These are phyloP conservation scores for Achlya flavicornis DNA, from an alignment of 2,888 invertebrate genomes.

Conservation along the genomic window DNA sequence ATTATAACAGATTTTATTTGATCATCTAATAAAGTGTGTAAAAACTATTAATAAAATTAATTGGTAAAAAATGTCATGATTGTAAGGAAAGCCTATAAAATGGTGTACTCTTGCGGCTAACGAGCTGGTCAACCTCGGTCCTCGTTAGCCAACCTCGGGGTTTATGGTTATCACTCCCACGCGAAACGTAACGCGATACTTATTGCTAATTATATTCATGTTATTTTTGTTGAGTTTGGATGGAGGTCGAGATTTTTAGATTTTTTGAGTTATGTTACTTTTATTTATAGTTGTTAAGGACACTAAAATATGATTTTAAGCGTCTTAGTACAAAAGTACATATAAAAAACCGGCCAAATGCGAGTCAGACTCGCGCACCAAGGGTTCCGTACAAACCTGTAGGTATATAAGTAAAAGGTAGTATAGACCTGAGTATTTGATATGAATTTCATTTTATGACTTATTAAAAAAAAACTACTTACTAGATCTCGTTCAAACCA, in stretches of 20 bases:
- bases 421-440: no score
- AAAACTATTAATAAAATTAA: not conserved
- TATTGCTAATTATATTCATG: not conserved
- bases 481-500: no score
- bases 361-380: no score
- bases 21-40: no score
- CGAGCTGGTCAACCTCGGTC: not conserved
- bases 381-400: no score
- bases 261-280: not conserved
- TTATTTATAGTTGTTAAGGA: not conserved
- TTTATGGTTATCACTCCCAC: conserved; percentile 23
- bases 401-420: no score
- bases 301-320: no score
- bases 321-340: no score
- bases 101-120: not conserved
- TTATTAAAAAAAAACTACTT: no score
- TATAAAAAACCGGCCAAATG: no score
- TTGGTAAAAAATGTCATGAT: not conserved
- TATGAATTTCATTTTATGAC: no score
- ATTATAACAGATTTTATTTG: no score
- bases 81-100: not conserved
- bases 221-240: not conserved
- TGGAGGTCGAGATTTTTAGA: not conserved
- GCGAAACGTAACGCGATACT: conserved; percentile 7
- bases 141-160: conserved; percentile 8